A percentile compares a stretch with the other conserved stretches of the same genome.
Conservation (phyloP, 1,140 invertebrate species). For the Theocolax elegans region DNA sequence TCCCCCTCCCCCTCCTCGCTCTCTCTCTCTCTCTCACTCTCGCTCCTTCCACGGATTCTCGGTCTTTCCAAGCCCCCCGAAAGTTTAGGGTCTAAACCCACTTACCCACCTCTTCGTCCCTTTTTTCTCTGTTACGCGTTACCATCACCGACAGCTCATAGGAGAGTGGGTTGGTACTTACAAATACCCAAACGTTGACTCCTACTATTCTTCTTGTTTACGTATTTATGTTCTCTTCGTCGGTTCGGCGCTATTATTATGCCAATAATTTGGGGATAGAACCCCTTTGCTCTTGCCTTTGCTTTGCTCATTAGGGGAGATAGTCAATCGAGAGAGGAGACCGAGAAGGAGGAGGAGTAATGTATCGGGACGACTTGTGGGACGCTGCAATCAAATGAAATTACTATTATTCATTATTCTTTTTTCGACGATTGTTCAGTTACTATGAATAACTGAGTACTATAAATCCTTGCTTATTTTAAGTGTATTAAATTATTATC, state of each 20-base stretch:
- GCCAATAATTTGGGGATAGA: slow-evolving; percentile 30
- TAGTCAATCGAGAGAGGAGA: neutral
- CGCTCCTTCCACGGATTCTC: neutral
- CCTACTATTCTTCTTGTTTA: slow-evolving; percentile 43
- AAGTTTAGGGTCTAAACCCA: no score
- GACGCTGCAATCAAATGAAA: neutral
- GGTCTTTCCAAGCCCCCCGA: no score
- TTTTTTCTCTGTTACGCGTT: no score
- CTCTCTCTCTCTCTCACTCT: neutral
- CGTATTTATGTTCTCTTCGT: slow-evolving; percentile 47
- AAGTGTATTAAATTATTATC: no score
- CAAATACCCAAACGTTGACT: neutral
- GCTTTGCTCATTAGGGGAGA: slow-evolving; percentile 42
- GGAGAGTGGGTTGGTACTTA: neutral
- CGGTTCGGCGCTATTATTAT: slow-evolving; percentile 41
- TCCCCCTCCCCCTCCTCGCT: neutral
- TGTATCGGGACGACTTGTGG: no score
- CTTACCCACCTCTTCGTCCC: no score
- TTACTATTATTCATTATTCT: neutral
- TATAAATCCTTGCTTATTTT: no score
- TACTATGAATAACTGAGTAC: no score
- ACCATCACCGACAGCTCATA: neutral
- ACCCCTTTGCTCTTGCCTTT: no score
- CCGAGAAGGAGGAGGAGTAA: no score
- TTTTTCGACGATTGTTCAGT: neutral